Percentiles rank a stretch among this genome's conserved stretches.
Evolutionary conservation across 53 echinoderm and acorn worm species (phyloP).

Genomic region (Astropecten irregularis): DNA sequence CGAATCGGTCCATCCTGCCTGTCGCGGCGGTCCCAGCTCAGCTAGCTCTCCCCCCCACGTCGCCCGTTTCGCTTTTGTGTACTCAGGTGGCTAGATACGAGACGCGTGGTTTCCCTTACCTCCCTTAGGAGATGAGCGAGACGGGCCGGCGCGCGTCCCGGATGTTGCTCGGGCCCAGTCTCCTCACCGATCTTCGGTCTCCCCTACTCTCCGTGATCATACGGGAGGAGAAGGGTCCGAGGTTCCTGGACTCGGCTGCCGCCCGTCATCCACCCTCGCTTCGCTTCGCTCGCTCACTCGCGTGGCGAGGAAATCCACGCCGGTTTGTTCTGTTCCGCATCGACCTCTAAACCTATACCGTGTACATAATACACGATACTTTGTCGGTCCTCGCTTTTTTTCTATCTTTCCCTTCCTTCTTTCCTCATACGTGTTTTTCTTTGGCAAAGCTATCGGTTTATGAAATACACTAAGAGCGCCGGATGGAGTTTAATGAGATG

Average conservation of each 20-base stretch:
- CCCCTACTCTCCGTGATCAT: too few species aligned
- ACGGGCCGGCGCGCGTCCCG: slow-evolving; percentile 48
- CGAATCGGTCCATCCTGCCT: neutral
- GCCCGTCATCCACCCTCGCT: too few species aligned
- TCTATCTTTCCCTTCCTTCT: neutral
- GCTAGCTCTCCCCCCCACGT: neutral
- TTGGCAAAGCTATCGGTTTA: neutral
- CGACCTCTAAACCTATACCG: slow-evolving; percentile 34
- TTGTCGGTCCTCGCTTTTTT: neutral
- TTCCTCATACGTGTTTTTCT: neutral
- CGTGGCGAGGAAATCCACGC: slow-evolving; percentile 18
- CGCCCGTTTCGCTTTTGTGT: slow-evolving; percentile 35
- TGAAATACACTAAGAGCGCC: slow-evolving; percentile 12
- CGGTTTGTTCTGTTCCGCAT: slow-evolving; percentile 32
- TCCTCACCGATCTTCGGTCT: neutral
- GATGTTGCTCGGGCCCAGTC: slow-evolving; percentile 15
- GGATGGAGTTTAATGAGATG: slow-evolving; percentile 42
- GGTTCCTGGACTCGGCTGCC: too few species aligned
- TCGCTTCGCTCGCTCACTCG: neutral
- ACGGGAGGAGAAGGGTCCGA: too few species aligned
- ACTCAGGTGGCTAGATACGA: slow-evolving; percentile 47
- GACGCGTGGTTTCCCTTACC: slow-evolving; percentile 42
- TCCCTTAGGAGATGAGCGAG: slow-evolving; percentile 45
- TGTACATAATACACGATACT: slow-evolving; percentile 12
- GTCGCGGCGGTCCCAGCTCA: neutral